phyloP scores from a whole-genome alignment of 2,797 vertebrate genomes.

The Enteromius viviparus region DNA sequence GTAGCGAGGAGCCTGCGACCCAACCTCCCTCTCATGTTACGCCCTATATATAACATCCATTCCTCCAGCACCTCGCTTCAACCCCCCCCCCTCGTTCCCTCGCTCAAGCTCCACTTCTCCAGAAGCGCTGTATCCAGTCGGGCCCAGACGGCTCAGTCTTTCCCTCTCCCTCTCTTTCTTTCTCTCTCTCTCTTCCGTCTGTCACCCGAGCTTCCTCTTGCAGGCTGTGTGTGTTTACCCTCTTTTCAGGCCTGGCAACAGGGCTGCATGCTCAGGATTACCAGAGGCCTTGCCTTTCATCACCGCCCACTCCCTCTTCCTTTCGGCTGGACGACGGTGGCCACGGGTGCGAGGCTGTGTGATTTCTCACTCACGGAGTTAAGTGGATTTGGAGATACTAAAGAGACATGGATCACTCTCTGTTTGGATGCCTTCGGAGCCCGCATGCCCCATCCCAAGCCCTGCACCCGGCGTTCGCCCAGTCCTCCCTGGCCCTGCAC shows the following conservation, averaged over 20 bases:
- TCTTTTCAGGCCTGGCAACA: constrained; percentile 73
- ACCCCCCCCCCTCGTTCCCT: constrained; percentile 70
- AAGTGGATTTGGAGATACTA: constrained; percentile 45
- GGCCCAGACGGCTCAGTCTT: constrained; percentile 65
- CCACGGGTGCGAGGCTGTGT: constrained; percentile 61
- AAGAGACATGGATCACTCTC: constrained; percentile 88
- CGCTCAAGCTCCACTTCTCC: constrained; percentile 79
- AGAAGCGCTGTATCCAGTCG: constrained; percentile 82
- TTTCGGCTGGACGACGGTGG: constrained; percentile 55
- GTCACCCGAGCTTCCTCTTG: constrained; percentile 81
- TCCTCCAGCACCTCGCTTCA: constrained; percentile 77
- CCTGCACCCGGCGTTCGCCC: constrained; percentile 85
- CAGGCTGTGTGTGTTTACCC: constrained; percentile 70
- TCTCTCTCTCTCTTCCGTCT: constrained; percentile 60
- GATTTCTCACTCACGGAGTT: constrained; percentile 44
- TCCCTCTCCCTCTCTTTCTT: constrained; percentile 9
- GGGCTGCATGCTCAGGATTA: constrained; percentile 77
- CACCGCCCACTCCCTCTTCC: constrained; percentile 59
- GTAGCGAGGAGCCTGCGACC: constrained; percentile 80
- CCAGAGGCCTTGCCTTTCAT: constrained; percentile 70
- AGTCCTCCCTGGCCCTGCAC: constrained; percentile 85
- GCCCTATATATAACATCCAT: constrained; percentile 92
- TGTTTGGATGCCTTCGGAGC: constrained; percentile 91
- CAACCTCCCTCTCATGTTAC: constrained; percentile 94
- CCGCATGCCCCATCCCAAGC: constrained; percentile 84